Evolutionary conservation across 2,888 invertebrate genomes (phyloP).

Genomic region (Drosophila suboccidentalis): DNA sequence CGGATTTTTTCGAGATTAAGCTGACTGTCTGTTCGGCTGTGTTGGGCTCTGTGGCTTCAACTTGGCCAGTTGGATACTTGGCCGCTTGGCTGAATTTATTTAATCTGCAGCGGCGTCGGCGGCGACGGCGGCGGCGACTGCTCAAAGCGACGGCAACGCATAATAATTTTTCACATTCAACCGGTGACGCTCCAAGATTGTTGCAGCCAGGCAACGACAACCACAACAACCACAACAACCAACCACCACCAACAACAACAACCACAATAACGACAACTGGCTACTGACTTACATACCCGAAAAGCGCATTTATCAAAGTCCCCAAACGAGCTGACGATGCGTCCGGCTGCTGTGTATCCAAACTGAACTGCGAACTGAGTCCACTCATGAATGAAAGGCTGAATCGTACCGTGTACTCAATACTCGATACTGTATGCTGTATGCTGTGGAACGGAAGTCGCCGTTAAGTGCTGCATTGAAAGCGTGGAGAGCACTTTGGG

Average conservation of each 20-base stretch:
- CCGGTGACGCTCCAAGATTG: constrained; percentile 46
- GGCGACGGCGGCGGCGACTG: constrained; percentile 68
- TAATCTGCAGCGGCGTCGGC: constrained; percentile 79
- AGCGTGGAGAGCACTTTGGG: constrained; percentile 62
- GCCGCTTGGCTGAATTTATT: constrained; percentile 70
- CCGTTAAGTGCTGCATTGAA: constrained; percentile 51
- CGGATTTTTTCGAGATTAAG: constrained; percentile 67
- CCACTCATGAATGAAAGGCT: constrained; percentile 67
- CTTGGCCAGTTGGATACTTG: constrained; percentile 23
- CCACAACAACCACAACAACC: constrained; percentile 5
- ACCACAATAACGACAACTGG: constrained; percentile 57
- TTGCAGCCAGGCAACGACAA: constrained; percentile 9
- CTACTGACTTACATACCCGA: constrained; percentile 81
- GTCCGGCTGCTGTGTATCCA: constrained; percentile 7
- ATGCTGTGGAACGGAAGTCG: constrained; percentile 49
- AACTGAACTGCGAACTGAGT: constrained; percentile 16
- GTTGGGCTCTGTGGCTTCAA: constrained; percentile 26
- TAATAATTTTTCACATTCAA: constrained; percentile 82
- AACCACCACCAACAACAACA: constrained; percentile 4
- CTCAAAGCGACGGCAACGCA: constrained; percentile 78
- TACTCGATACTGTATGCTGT: background rate
- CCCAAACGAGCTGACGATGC: constrained; percentile 54
- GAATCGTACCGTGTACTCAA: background rate
- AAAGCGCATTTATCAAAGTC: constrained; percentile 81
- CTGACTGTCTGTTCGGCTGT: constrained; percentile 42